Evolutionary conservation across 2,888 invertebrate genomes (phyloP), one percentile per base, ranked within the genome.

Genomic region (Onchidella celtica): DNA sequence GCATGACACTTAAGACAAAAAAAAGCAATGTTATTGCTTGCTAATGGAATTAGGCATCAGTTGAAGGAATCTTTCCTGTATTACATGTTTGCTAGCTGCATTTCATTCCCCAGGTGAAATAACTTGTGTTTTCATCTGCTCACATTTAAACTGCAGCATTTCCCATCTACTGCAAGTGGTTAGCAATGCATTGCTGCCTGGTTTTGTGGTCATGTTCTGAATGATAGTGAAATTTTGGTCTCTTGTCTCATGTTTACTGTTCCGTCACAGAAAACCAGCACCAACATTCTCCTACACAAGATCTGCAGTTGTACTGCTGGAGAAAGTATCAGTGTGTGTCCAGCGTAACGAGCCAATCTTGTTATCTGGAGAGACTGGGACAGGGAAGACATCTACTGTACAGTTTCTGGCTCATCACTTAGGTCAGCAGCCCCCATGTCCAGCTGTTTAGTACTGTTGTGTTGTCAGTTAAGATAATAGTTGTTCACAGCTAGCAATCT

Each of bases 311-410:
- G 82, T 85, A 17, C 84, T 93, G 59, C 85, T 99, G 61, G 99
- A 99, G 94, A 95, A 96, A 34, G 96, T 99, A 74, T 96, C 97
- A 29, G 96, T 96, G 84, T 97, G 97, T 90, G 95, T 99, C 0
- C 94, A 94, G 0, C 95, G 96, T 73, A 95, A 95, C 72, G 99
- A 99, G 92, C 97, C 99, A 0, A 97, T 99, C 0, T 94, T 99
- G 4, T 94, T 99, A 6, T 98, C 99, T 0, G 99, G 99, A 38
- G 99, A 99, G 94, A 99, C 99, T 0, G 99, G 99, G 69, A 98
- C 98, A 0, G 99, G 99, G 0, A 99, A 99, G 94, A 99, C 99
- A 0, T 97, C 98, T 0, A 96, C 97, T 0, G 95, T 99, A 0
- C 99, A 99, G 92, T 97, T 97, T 93, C 94, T 99, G 78, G 97